Evolutionary conservation across 2,888 invertebrate species (phyloP).

Genomic region (Volucella inanis): DNA sequence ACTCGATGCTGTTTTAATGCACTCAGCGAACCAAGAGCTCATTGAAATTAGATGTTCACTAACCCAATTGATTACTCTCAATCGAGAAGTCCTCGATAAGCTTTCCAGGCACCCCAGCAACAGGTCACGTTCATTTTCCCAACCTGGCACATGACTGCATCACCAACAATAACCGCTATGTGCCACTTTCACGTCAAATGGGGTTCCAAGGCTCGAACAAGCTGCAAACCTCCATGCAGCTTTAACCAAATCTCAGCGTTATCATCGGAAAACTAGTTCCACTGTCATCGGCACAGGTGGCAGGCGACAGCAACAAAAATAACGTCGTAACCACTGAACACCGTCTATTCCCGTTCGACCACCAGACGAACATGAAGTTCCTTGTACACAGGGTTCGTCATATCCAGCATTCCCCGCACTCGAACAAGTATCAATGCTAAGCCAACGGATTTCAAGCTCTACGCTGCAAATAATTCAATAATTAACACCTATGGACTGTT

Average conservation of each 20-base stretch:
- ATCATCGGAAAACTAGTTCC: no score
- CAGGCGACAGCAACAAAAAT: no score
- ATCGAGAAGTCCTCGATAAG: background rate
- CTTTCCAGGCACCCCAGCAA: background rate
- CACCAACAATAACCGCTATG: background rate
- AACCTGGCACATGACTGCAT: background rate
- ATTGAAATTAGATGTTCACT: slow-evolving; percentile 2
- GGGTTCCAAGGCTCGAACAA: background rate
- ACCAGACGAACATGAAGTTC: background rate
- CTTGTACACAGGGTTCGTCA: no score
- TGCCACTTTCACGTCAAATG: slow-evolving; percentile 3
- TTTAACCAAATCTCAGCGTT: no score
- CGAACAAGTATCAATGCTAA: no score
- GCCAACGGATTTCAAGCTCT: no score
- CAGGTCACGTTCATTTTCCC: background rate
- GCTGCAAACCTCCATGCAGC: slow-evolving; percentile 18
- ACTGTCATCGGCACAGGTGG: no score
- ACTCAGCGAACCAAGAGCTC: background rate
- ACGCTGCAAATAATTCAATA: no score
- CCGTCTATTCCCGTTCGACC: no score
- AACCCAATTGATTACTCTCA: background rate
- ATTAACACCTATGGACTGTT: no score
- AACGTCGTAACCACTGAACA: no score
- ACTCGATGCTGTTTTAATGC: background rate
- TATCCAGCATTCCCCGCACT: no score